These are phyloP conservation scores for Neogobius melanostomus DNA, from an alignment of 2,113 vertebrate species.

Conservation along the genomic window DNA sequence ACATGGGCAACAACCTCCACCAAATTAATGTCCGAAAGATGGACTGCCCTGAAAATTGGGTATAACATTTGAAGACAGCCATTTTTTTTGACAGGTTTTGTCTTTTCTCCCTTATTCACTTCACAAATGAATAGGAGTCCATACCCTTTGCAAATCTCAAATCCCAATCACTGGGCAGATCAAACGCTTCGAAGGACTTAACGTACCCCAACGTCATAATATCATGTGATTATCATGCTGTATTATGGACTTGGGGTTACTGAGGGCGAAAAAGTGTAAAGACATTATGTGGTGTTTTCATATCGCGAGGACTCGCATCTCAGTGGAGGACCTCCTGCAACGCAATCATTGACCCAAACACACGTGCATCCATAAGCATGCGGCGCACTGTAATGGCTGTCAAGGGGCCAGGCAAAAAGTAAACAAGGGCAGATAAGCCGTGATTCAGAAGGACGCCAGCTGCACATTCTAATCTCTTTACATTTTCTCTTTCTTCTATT, in stretches of 20 bases:
- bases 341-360: conserved; percentile 59
- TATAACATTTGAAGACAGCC: no score
- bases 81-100: no score
- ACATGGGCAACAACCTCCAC: no score
- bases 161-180: no score
- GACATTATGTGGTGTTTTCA: conserved; percentile 36
- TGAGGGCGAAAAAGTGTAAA: conserved; percentile 30
- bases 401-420: conserved; percentile 71
- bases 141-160: no score
- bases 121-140: no score
- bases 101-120: no score
- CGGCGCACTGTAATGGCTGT: conserved; percentile 71
- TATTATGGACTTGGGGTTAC: conserved; percentile 45
- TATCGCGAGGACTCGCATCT: conserved; percentile 50
- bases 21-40: no score
- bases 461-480: conserved; percentile 77
- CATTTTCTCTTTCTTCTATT: conserved; percentile 77
- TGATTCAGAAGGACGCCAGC: conserved; percentile 77
- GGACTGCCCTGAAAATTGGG: no score
- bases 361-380: conserved; percentile 42
- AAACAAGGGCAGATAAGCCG: conserved; percentile 78
- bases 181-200: no score
- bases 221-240: conserved; percentile 3
- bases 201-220: background rate
- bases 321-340: conserved; percentile 55